These are phyloP conservation scores for Aphodius sticticus DNA, from an alignment of 2,888 invertebrate genomes.

Conservation along the genomic window DNA sequence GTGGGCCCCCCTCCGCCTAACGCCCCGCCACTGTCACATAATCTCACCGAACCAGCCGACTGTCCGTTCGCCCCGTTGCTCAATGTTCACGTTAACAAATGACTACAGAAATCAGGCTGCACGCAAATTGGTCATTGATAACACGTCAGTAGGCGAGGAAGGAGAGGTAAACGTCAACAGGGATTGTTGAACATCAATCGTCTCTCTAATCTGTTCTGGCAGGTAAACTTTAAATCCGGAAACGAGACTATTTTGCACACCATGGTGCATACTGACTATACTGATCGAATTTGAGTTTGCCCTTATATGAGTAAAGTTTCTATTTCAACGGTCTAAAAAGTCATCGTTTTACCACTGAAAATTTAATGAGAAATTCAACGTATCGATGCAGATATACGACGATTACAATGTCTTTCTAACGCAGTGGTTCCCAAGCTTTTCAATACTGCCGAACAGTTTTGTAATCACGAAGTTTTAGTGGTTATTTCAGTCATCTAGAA, in stretches of 20 bases:
- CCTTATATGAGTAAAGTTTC: neutral
- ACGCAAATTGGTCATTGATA: conserved; percentile 31
- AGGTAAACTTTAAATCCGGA: neutral
- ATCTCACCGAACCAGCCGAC: neutral
- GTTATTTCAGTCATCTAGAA: too few species aligned
- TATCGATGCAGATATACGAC: too few species aligned
- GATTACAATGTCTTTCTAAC: too few species aligned
- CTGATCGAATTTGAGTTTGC: neutral
- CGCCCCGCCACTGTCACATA: conserved; percentile 20
- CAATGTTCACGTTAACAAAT: conserved; percentile 30
- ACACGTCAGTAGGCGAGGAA: conserved; percentile 16
- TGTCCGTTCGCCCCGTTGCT: neutral
- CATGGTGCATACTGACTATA: neutral
- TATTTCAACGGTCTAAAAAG: neutral
- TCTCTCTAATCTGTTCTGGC: neutral
- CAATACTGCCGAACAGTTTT: too few species aligned
- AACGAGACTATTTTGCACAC: neutral
- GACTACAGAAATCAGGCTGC: conserved; percentile 22
- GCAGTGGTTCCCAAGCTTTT: too few species aligned
- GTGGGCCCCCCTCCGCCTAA: neutral
- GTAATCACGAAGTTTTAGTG: too few species aligned
- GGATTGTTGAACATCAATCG: conserved; percentile 10
- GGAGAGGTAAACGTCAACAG: neutral
- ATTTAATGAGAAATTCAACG: too few species aligned
- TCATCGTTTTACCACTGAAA: too few species aligned